These are phyloP conservation scores for Ptychoptera contaminata DNA, from an alignment of 2,888 invertebrate species.

Conservation along the genomic window DNA sequence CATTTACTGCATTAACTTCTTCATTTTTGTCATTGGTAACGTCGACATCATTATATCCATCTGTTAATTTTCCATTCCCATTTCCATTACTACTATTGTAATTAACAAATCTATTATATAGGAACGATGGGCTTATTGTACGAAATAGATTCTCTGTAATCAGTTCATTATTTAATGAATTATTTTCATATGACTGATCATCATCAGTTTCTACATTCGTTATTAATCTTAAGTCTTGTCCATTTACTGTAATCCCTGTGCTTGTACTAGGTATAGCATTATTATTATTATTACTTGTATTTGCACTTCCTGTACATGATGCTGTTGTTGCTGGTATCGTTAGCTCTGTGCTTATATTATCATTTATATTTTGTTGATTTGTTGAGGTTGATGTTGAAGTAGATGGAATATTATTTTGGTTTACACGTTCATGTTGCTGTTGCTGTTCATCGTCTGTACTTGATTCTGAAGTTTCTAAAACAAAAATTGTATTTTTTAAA, in stretches of 20 bases:
- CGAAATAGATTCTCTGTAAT: too few relatives aligned
- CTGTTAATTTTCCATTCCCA: too few relatives aligned
- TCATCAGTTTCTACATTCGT: slow-evolving; percentile 45
- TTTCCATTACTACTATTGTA: too few relatives aligned
- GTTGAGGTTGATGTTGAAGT: neutral
- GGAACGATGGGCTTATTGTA: too few relatives aligned
- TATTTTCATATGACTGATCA: slow-evolving; percentile 30
- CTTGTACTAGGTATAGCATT: slow-evolving; percentile 49
- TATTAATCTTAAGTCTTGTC: slow-evolving; percentile 33
- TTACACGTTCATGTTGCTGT: neutral
- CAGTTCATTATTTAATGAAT: neutral
- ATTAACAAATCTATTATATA: too few relatives aligned
- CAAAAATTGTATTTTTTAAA: too few relatives aligned
- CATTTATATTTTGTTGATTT: too few relatives aligned
- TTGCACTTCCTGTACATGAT: too few relatives aligned
- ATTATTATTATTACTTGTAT: slow-evolving; percentile 14
- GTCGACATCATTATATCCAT: too few relatives aligned
- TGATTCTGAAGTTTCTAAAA: neutral
- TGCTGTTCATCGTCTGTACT: slow-evolving; percentile 6
- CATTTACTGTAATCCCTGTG: slow-evolving; percentile 35
- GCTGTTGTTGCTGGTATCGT: too few relatives aligned
- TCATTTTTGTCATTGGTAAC: too few relatives aligned
- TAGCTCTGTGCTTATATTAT: too few relatives aligned
- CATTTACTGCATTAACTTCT: slow-evolving; percentile 14
- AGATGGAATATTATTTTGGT: slow-evolving; percentile 2